Conservation (phyloP, 1,140 invertebrate genomes). For the Microplitis demolitor region DNA sequence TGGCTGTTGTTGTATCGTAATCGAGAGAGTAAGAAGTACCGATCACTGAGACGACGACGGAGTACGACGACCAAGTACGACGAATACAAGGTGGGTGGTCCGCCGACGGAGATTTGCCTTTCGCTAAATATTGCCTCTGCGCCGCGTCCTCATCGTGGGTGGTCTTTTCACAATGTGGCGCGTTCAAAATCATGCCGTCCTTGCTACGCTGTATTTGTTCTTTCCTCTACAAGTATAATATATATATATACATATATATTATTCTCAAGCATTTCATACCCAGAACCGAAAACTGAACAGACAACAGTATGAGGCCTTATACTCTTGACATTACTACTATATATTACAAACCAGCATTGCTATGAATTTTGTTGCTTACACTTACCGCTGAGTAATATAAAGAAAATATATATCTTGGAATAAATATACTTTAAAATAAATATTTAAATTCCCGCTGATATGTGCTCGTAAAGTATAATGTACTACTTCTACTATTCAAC, state of each 20-base stretch:
- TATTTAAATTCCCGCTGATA: no score
- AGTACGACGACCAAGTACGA: conserved; percentile 2
- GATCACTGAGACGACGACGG: conserved; percentile 18
- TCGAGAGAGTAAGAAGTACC: conserved; percentile 52
- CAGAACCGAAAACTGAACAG: background rate
- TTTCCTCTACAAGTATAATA: conserved; percentile 17
- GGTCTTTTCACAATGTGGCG: conserved; percentile 36
- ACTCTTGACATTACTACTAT: no score
- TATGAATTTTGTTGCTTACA: no score
- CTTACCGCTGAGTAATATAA: no score
- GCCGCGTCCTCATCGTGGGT: conserved; percentile 59
- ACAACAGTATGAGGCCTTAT: no score
- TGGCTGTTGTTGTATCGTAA: background rate
- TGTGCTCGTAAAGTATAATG: no score
- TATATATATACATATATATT: background rate
- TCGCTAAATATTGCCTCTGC: conserved; percentile 61
- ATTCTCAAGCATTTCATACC: background rate
- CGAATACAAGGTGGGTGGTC: conserved; percentile 53
- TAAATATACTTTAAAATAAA: background rate
- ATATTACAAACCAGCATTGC: no score
- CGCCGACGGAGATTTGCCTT: conserved; percentile 58
- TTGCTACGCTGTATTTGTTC: conserved; percentile 15
- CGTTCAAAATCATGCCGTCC: conserved; percentile 37
- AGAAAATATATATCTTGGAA: background rate
- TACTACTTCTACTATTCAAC: no score